A percentile compares a stretch with the other conserved stretches of the same genome.
Conservation (phyloP, 1,140 invertebrate genomes). For the Aleiodes sp. region DNA sequence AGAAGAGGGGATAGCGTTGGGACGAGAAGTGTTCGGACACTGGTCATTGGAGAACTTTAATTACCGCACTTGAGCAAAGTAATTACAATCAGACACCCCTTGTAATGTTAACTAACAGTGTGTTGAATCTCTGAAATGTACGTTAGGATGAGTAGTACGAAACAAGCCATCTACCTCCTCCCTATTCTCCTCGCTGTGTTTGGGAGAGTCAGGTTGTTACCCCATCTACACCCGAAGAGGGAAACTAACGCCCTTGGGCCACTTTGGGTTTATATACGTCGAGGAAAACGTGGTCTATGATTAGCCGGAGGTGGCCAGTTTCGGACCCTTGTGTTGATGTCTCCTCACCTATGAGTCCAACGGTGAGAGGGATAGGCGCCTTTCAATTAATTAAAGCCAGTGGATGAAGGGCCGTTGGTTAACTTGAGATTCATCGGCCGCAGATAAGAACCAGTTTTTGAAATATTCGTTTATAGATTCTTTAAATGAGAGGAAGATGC, state of each 20-base stretch:
- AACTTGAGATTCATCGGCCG: slow-evolving; percentile 61
- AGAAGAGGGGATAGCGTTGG: background rate
- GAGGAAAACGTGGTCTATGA: slow-evolving; percentile 59
- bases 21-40: slow-evolving; percentile 20
- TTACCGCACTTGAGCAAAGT: slow-evolving; percentile 65
- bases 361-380: slow-evolving; percentile 51
- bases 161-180: too few relatives aligned
- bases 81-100: slow-evolving; percentile 67
- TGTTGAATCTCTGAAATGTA: slow-evolving; percentile 17
- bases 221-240: slow-evolving; percentile 6
- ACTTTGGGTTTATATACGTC: background rate
- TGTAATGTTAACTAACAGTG: slow-evolving; percentile 41
- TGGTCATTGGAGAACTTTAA: slow-evolving; percentile 62
- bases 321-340: slow-evolving; percentile 32
- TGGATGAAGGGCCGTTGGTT: slow-evolving; percentile 51
- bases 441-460: slow-evolving; percentile 36
- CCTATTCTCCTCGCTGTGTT: too few relatives aligned
- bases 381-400: slow-evolving; percentile 64
- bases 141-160: slow-evolving; percentile 24
- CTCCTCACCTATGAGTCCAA: slow-evolving; percentile 24
- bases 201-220: slow-evolving; percentile 55
- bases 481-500: too few relatives aligned
- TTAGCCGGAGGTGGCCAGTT: slow-evolving; percentile 59
- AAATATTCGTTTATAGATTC: background rate
- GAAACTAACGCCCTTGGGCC: background rate